Percentiles rank a stretch among this genome's conserved stretches.
Evolutionary conservation across 2,113 vertebrate genomes (phyloP).

Genomic region (Poecile atricapillus): DNA sequence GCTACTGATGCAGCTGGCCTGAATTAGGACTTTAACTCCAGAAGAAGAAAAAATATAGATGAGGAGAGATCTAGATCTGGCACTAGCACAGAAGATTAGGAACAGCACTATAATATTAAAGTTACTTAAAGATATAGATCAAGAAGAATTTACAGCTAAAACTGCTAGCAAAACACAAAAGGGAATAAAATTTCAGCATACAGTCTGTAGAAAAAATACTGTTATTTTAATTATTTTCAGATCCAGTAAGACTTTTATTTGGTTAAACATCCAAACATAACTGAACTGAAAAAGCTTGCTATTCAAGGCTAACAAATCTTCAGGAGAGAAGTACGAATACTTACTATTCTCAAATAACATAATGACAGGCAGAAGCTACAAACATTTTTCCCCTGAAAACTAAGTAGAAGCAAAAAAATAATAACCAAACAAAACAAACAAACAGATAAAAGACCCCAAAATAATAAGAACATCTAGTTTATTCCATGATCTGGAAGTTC

Average conservation of each 20-base stretch:
- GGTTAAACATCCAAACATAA: background rate
- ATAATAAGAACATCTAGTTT: background rate
- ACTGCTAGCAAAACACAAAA: background rate
- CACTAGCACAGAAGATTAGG: background rate
- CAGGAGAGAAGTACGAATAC: background rate
- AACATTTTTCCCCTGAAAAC: background rate
- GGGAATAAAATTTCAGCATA: background rate
- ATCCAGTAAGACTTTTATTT: background rate
- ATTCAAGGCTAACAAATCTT: background rate
- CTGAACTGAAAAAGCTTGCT: background rate
- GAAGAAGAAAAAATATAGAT: slow-evolving; percentile 1
- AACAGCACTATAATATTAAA: background rate
- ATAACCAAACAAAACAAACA: background rate
- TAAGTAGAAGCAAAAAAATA: background rate
- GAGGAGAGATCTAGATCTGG: background rate
- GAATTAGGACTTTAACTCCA: background rate
- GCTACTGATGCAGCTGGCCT: slow-evolving; percentile 15
- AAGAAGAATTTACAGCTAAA: background rate
- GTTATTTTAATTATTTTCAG: background rate
- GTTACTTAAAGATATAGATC: background rate
- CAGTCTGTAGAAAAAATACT: background rate
- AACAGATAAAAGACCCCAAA: background rate
- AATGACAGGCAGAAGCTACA: background rate
- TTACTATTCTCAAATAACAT: background rate
- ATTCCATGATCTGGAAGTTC: background rate